phyloP scores from a whole-genome alignment of 2,888 invertebrate species.

The Macroteleia sp. region DNA sequence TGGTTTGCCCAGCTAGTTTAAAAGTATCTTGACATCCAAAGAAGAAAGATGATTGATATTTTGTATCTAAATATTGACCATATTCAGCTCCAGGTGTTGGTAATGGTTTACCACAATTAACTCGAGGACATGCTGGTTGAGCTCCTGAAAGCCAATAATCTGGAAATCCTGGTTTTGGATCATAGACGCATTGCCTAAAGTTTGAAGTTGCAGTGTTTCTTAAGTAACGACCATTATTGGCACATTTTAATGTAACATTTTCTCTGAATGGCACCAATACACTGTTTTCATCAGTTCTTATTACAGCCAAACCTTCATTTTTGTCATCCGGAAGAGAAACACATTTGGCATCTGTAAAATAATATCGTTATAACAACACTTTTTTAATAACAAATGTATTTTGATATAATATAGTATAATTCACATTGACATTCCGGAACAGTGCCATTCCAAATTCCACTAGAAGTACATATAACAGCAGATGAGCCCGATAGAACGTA shows the following conservation, averaged over 20 bases:
- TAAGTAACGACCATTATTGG: constrained; percentile 90
- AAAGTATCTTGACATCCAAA: constrained; percentile 98
- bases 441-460: constrained; percentile 97
- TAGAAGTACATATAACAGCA: constrained; percentile 93
- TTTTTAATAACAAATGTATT: not conserved
- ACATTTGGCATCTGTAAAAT: constrained; percentile 91
- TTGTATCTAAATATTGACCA: constrained; percentile 93
- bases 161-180: constrained; percentile 94
- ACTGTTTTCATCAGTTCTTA: constrained; percentile 91
- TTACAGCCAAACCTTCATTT: constrained; percentile 91
- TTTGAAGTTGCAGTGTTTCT: constrained; percentile 92
- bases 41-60: constrained; percentile 96
- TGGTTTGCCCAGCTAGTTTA: constrained; percentile 95
- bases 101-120: constrained; percentile 95
- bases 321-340: constrained; percentile 95
- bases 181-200: constrained; percentile 97
- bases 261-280: constrained; percentile 94
- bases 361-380: no score
- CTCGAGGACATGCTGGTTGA: constrained; percentile 93
- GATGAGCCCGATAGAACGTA: constrained; percentile 95
- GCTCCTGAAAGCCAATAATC: constrained; percentile 96
- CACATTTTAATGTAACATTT: constrained; percentile 94
- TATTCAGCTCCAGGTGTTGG: constrained; percentile 97
- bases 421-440: constrained; percentile 97
- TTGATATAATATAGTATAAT: not conserved